phyloP scores from a whole-genome alignment of 2,888 invertebrate genomes.

The Heliconius erato region DNA sequence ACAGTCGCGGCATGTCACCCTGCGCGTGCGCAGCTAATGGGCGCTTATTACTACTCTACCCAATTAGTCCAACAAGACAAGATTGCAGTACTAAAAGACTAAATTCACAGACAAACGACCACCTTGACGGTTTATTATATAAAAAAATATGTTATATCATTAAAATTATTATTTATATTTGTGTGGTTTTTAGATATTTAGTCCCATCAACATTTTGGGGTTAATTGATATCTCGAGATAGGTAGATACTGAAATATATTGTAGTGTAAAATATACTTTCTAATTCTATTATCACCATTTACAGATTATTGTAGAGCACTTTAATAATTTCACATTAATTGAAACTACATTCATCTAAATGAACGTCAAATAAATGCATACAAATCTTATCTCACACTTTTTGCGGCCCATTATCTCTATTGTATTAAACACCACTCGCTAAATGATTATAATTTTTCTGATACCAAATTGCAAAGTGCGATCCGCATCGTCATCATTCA shows the following conservation, averaged over 20 bases:
- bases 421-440: slow-evolving; percentile 55
- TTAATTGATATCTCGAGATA: background rate
- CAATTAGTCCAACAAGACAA: slow-evolving; percentile 71
- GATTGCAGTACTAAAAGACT: slow-evolving; percentile 44
- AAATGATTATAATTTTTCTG: slow-evolving; percentile 56
- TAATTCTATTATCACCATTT: no score
- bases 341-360: slow-evolving; percentile 6
- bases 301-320: background rate
- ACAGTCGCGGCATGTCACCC: slow-evolving; percentile 56
- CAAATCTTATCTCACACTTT: slow-evolving; percentile 29
- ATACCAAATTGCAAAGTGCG: slow-evolving; percentile 69
- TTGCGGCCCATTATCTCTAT: slow-evolving; percentile 55
- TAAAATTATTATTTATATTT: no score
- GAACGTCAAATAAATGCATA: slow-evolving; percentile 19
- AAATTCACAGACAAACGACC: slow-evolving; percentile 57
- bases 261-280: no score
- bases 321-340: slow-evolving; percentile 15
- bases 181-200: no score
- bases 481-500: slow-evolving; percentile 71
- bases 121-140: slow-evolving; percentile 44
- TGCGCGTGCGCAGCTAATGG: slow-evolving; percentile 66
- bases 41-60: slow-evolving; percentile 67
- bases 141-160: no score
- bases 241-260: background rate
- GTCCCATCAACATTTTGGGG: background rate